Percentiles rank a stretch among this genome's conserved stretches.
Evolutionary conservation across 2,797 vertebrate genomes (phyloP).

Genomic region (Microtus californicus): DNA sequence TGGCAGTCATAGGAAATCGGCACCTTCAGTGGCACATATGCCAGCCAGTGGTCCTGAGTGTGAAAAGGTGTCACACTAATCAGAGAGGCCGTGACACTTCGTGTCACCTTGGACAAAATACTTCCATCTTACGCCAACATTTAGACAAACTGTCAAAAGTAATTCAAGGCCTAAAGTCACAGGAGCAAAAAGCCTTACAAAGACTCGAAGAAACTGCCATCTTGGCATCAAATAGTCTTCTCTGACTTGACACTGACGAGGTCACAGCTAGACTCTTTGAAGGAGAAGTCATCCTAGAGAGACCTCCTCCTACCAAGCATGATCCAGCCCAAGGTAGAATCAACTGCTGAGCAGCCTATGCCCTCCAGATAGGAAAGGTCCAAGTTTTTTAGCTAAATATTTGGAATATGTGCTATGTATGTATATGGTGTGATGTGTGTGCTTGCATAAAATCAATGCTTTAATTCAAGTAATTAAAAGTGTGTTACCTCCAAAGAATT

Average conservation of each 20-base stretch:
- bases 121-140: background rate
- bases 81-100: background rate
- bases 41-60: slow-evolving; percentile 1
- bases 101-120: slow-evolving; percentile 56
- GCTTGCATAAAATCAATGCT: background rate
- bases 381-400: background rate
- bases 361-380: background rate
- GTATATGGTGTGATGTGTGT: background rate
- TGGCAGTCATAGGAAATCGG: slow-evolving; percentile 5
- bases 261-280: background rate
- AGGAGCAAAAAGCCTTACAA: background rate
- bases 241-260: background rate
- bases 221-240: background rate
- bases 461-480: background rate
- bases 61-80: background rate
- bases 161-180: background rate
- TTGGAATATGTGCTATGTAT: background rate
- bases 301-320: background rate
- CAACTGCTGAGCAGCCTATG: background rate
- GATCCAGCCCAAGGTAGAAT: too few species aligned
- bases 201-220: background rate
- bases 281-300: background rate
- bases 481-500: background rate
- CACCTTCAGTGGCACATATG: background rate
- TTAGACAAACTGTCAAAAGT: background rate